Evolutionary conservation across 2,888 invertebrate species (phyloP).

Genomic region (Antitype chi): DNA sequence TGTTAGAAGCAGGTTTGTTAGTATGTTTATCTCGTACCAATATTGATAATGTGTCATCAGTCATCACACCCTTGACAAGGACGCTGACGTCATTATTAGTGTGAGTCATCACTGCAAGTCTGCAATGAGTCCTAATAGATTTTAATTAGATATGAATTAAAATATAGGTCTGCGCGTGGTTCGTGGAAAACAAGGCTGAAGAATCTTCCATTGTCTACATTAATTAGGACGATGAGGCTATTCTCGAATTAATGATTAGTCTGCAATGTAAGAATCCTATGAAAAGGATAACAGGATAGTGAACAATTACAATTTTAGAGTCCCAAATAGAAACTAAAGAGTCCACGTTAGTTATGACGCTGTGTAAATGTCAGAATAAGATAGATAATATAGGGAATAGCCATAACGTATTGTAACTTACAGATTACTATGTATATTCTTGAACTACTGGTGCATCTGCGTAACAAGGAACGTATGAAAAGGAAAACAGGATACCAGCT

Average conservation of each 20-base stretch:
- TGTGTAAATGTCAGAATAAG: no score
- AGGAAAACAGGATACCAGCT: no score
- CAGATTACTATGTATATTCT: no score
- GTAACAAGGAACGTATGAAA: no score
- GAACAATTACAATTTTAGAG: neutral
- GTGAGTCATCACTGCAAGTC: conserved; percentile 32
- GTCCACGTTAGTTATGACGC: no score
- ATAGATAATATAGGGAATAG: no score
- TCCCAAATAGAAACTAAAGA: neutral
- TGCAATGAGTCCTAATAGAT: conserved; percentile 38
- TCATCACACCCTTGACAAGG: neutral
- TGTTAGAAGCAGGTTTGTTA: no score
- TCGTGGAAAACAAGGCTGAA: conserved; percentile 8
- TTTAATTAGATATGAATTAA: conserved; percentile 45
- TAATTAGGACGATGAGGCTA: neutral
- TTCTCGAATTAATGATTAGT: neutral
- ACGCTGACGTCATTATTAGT: conserved; percentile 6
- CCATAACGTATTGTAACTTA: no score
- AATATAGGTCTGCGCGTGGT: conserved; percentile 14
- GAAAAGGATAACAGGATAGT: neutral
- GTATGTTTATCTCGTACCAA: neutral
- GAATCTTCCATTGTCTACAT: conserved; percentile 11
- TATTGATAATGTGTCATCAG: conserved; percentile 8
- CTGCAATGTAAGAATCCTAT: neutral
- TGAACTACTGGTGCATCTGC: no score